Evolutionary conservation across 2,113 vertebrate species (phyloP), one percentile per base, ranked within the genome.

Genomic region (Myotis yumanensis): DNA sequence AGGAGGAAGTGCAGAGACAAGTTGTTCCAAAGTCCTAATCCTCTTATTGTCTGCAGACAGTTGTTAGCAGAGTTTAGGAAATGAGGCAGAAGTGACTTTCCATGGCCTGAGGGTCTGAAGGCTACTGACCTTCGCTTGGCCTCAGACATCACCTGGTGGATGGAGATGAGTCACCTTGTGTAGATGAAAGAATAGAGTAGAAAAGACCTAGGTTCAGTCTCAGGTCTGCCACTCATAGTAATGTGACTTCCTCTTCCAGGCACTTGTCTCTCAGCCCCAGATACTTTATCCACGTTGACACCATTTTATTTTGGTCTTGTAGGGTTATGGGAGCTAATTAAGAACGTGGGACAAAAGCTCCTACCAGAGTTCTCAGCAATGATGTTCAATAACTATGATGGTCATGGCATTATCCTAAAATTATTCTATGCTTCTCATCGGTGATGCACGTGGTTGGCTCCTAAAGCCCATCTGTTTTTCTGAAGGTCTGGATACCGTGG

Each of bases 11-110:
- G 66, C 80, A 83, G 5, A 0, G 43, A 40, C 8, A 82, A 91
- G 51, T 51, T 62, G 72, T 84, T 95, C 87, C 76, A 69, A 48
- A 90, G 54, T 54, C 95, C 93, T 94, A 89, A 69, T 79, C 68
- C 20, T 52, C 11, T 69, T 16, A 2, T 1, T 46, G 5, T 46
- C 46, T 91, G 46, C 3, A 93, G 32, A 25, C 3, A 51, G 14
- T 23, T 77, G 25, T 35, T 22, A 43, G 12, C 37, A 37, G 43
- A 12, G 22, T 35, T 62, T 35, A 16, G 30, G 32, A 75, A 71
- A 52, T 17, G 16, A 92, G 14, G 30, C 17, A 87, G 40, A 89
- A 12, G 32, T 8, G 2, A 62, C 18, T 68, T n/a, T 37, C 12
- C 32, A 40, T 5, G 5, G 64, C 43, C 23, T 5, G 14, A 82